Percentiles rank a stretch among this genome's conserved stretches.
phyloP scores from a whole-genome alignment of 2,113 vertebrate genomes.

The Proterorhinus semilunaris region DNA sequence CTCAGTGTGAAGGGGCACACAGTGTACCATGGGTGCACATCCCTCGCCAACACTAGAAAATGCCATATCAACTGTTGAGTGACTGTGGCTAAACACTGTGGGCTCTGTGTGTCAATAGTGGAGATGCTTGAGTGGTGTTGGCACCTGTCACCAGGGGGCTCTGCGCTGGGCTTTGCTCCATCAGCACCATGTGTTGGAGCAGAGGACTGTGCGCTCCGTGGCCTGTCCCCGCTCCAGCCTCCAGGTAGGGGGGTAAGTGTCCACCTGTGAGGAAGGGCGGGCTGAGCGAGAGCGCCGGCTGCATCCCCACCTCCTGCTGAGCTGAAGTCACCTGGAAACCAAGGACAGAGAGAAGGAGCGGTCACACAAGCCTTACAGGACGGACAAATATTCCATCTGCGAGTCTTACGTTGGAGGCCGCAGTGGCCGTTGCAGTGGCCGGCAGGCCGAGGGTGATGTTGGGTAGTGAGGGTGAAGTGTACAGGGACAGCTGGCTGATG shows the following conservation, averaged over 20 bases:
- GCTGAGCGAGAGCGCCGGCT: conserved; percentile 83
- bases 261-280: conserved; percentile 82
- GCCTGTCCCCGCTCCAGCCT: conserved; percentile 64
- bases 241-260: conserved; percentile 86
- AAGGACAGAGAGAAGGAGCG: background rate
- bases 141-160: conserved; percentile 88
- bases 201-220: conserved; percentile 86
- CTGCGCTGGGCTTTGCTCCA: conserved; percentile 87
- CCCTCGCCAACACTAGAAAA: background rate
- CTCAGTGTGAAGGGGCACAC: conserved; percentile 38
- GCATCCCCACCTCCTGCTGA: conserved; percentile 83
- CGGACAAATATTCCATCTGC: background rate
- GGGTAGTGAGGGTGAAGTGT: conserved; percentile 91
- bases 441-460: conserved; percentile 95
- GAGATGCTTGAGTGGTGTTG: background rate
- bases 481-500: conserved; percentile 86
- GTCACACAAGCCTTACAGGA: background rate
- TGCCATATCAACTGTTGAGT: background rate
- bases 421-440: conserved; percentile 76
- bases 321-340: conserved; percentile 77
- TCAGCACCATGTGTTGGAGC: conserved; percentile 91
- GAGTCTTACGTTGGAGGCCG: conserved; percentile 67
- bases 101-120: background rate
- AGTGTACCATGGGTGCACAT: conserved; percentile 16
- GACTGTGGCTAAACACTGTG: background rate